phyloP scores from a whole-genome alignment of 2,888 invertebrate species.

The Drosophila tanythrix region DNA sequence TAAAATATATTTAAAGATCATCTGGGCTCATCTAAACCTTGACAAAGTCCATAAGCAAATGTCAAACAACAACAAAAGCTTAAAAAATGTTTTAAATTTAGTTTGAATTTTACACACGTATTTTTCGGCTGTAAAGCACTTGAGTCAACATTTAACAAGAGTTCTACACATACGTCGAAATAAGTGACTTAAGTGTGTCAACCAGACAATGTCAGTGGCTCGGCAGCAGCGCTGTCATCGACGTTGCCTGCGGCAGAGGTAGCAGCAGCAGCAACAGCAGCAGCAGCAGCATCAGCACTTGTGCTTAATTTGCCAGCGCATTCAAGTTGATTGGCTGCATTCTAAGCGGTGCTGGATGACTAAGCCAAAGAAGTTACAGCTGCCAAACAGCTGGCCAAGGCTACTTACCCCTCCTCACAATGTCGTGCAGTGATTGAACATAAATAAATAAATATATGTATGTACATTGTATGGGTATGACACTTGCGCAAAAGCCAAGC shows the following conservation, averaged over 20 bases:
- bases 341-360: conserved; percentile 70
- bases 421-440: conserved; percentile 35
- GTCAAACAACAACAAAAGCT: conserved; percentile 36
- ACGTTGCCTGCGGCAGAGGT: conserved; percentile 24
- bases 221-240: conserved; percentile 33
- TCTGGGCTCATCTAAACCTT: conserved; percentile 41
- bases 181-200: conserved; percentile 80
- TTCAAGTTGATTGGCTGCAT: conserved; percentile 77
- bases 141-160: conserved; percentile 62
- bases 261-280: conserved; percentile 26
- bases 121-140: conserved; percentile 62
- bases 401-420: conserved; percentile 49
- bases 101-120: conserved; percentile 11
- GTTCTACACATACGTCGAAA: conserved; percentile 57
- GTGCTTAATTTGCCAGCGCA: conserved; percentile 76
- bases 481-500: conserved; percentile 56
- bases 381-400: conserved; percentile 64
- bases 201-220: conserved; percentile 77
- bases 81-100: conserved; percentile 7
- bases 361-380: conserved; percentile 77
- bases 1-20: conserved; percentile 19
- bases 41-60: conserved; percentile 57
- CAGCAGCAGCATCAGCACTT: conserved; percentile 51
- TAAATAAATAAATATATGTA: conserved; percentile 11
- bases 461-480: conserved; percentile 26